Evolutionary conservation across 2,797 vertebrate genomes (phyloP).

Genomic region (Scleropages formosus): DNA sequence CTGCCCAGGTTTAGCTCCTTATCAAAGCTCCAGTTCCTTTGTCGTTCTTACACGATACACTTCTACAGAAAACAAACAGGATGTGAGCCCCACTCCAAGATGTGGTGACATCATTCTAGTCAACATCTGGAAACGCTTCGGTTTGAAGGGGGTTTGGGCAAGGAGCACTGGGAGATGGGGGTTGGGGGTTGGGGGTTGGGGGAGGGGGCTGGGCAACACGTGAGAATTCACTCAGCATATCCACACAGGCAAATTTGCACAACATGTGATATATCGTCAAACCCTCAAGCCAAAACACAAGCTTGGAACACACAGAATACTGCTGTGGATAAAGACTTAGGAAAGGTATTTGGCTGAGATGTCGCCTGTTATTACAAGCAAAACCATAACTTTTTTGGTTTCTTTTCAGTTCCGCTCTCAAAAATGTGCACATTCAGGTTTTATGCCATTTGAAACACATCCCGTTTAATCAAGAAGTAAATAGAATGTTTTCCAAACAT

Average conservation of each 20-base stretch:
- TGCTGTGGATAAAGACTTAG: slow-evolving; percentile 18
- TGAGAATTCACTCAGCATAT: slow-evolving; percentile 29
- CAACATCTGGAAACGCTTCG: slow-evolving; percentile 32
- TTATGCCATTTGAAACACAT: slow-evolving; percentile 2
- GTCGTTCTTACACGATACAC: slow-evolving; percentile 11
- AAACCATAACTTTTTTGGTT: not conserved
- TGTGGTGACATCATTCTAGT: slow-evolving; percentile 25
- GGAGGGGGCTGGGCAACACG: slow-evolving; percentile 12
- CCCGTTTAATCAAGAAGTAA: slow-evolving; percentile 16
- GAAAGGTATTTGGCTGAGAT: not conserved
- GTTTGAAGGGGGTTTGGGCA: not conserved
- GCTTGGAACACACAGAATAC: not conserved
- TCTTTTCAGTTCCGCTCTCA: not conserved
- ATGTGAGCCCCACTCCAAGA: slow-evolving; percentile 6
- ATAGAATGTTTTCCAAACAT: too few species aligned
- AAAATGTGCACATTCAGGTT: not conserved
- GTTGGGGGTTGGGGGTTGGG: not conserved
- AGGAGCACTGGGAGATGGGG: not conserved
- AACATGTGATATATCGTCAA: not conserved
- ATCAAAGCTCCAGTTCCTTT: slow-evolving; percentile 21
- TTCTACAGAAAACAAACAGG: slow-evolving; percentile 26
- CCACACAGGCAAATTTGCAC: slow-evolving; percentile 21
- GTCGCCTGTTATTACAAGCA: not conserved
- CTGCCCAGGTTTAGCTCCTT: slow-evolving; percentile 17
- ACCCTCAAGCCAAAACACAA: slow-evolving; percentile 13